Evolutionary conservation across 2,797 vertebrate genomes (phyloP).

Genomic region (Nyctibius grandis): DNA sequence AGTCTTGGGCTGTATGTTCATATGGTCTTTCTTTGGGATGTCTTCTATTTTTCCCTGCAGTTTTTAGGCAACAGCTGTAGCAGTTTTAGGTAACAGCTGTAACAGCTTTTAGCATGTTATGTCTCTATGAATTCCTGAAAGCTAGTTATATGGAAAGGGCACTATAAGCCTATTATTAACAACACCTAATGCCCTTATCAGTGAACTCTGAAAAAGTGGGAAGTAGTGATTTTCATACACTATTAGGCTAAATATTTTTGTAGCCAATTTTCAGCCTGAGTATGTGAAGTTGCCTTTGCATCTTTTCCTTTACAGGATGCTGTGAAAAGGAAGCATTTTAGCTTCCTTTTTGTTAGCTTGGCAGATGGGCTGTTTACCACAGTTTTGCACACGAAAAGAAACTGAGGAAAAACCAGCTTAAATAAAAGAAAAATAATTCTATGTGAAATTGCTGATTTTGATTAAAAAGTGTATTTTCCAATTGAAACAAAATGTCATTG

Average conservation of each 20-base stretch:
- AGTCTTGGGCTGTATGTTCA: neutral
- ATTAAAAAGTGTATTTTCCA: neutral
- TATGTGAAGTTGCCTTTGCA: neutral
- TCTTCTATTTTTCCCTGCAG: neutral
- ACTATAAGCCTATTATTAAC: neutral
- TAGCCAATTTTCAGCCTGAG: neutral
- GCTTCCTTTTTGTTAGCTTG: neutral
- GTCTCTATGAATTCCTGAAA: neutral
- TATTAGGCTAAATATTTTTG: neutral
- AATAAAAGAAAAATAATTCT: neutral
- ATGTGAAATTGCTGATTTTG: neutral
- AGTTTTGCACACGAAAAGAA: neutral
- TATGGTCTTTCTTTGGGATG: neutral
- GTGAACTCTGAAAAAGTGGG: neutral
- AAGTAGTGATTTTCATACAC: neutral
- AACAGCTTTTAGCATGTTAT: neutral
- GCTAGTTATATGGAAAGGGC: neutral
- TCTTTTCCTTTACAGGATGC: neutral
- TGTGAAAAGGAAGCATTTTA: neutral
- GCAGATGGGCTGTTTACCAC: neutral
- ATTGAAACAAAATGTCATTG: neutral
- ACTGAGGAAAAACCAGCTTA: neutral
- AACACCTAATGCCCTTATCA: neutral
- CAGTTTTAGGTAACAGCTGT: neutral
- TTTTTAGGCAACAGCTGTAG: neutral